Base-by-base conservation (phyloP, 2,888 invertebrate species). In the Morpho helenor region DNA sequence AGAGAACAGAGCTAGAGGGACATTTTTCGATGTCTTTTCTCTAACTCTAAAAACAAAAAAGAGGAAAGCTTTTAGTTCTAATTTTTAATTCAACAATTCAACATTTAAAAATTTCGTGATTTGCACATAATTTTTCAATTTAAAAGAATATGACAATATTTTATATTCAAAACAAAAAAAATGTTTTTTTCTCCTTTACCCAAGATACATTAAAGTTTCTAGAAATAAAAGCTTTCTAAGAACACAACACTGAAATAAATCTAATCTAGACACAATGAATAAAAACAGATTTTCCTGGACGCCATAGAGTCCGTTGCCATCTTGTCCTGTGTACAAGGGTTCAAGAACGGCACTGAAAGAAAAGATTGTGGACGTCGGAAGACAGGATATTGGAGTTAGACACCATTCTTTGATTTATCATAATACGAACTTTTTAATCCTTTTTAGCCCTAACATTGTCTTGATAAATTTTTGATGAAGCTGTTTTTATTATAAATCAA, bases 291-390 rank as follows among this genome's bases (percentile, higher is more conserved):
- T 40, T 39, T 61, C 58, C 60, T 73, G 75, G 80, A 76, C 72
- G 76, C 69, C 70, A 75, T 70, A 63, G 66, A 75, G 80, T 82
- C 79, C 77, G 68, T 70, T 74, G 69, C 68, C 75, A 79, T 79
- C 88, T 89, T 87, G 86, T 82, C 85, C 83, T 81, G 66, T 73
- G 81, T 82, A 78, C 53, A 67, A 80, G 85, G 86, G 72, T 85
- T 87, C 87, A 90, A 89, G 87, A 75, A 64, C 86, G 84, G 83
- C 65, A 68, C 59, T 67, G 65, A 68, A 66, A 70, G 68, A 58
- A 66, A 59, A 63, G 67, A 65, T 62, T 60, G 59, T 64, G 70
- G 65, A 72, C 48, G 56, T 39, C 31, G 42, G 23, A 8, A 56
- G 52, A 48, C 8, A 49, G 45, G 58, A 50, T n/a, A 8, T 42